A percentile compares a stretch with the other conserved stretches of the same genome.
Evolutionary conservation across 2,888 invertebrate species (phyloP).

Genomic region (Xanthia icteritia): DNA sequence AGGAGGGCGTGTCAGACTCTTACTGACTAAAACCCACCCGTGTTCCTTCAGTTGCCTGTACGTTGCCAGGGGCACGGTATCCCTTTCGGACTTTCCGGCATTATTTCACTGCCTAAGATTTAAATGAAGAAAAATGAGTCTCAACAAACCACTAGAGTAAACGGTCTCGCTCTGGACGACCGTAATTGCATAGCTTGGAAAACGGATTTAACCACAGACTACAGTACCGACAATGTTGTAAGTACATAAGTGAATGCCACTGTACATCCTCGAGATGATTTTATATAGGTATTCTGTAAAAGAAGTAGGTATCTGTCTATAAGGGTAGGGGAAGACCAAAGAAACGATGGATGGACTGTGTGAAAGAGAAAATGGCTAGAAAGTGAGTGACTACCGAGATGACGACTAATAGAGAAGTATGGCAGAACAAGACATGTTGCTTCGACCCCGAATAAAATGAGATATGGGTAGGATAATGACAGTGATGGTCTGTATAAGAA

Average conservation of each 20-base stretch:
- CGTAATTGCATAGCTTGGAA: slow-evolving; percentile 18
- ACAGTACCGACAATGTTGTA: slow-evolving; percentile 1
- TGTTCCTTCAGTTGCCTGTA: too few relatives aligned
- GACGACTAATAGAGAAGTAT: not conserved
- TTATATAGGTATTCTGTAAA: too few relatives aligned
- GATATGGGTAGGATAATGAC: too few relatives aligned
- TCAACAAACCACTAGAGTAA: slow-evolving; percentile 2
- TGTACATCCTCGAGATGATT: not conserved
- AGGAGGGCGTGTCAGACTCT: too few relatives aligned
- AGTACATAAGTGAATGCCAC: not conserved
- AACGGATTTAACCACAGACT: slow-evolving; percentile 35
- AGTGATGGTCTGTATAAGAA: too few relatives aligned
- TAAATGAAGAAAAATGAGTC: not conserved
- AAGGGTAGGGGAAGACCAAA: too few relatives aligned
- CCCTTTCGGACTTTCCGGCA: too few relatives aligned
- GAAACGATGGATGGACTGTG: not conserved
- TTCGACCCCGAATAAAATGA: too few relatives aligned
- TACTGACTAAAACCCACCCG: too few relatives aligned
- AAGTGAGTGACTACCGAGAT: not conserved
- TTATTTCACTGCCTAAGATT: not conserved
- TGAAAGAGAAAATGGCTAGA: not conserved
- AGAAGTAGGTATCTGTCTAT: not conserved
- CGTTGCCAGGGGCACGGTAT: too few relatives aligned
- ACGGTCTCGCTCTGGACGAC: not conserved
- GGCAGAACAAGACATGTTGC: not conserved